Evolutionary conservation across 1,140 invertebrate genomes (phyloP).

Genomic region (Micrasema longulum): DNA sequence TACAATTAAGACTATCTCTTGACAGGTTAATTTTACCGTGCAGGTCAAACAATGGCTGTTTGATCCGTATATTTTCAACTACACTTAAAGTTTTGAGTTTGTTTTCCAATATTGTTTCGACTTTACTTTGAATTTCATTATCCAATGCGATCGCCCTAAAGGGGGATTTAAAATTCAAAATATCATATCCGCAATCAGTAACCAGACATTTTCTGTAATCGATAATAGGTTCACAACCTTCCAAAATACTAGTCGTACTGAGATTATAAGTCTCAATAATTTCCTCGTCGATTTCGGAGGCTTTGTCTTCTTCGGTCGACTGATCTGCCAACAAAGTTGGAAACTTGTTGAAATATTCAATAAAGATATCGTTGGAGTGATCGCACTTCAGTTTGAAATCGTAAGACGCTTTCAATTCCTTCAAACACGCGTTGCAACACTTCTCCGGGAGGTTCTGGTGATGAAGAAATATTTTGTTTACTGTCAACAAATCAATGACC

Average conservation of each 20-base stretch:
- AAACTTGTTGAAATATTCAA: slow-evolving; percentile 4
- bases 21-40: not conserved
- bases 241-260: not conserved
- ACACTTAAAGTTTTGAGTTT: slow-evolving; percentile 25
- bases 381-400: slow-evolving; percentile 27
- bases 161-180: not conserved
- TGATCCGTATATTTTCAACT: not conserved
- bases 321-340: slow-evolving; percentile 7
- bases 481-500: not conserved
- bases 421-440: not conserved
- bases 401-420: slow-evolving; percentile 15
- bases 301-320: not conserved
- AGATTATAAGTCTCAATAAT: not conserved
- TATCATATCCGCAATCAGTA: not conserved
- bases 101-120: slow-evolving; percentile 3
- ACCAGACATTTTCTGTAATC: slow-evolving; percentile 19
- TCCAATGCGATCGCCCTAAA: not conserved
- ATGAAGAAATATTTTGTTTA: not conserved
- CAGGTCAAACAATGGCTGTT: not conserved
- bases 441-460: slow-evolving; percentile 7
- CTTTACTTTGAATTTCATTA: not conserved
- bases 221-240: not conserved
- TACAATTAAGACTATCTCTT: not conserved
- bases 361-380: slow-evolving; percentile 4
- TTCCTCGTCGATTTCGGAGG: not conserved